These are phyloP conservation scores for Pluvialis apricaria DNA, from an alignment of 2,113 vertebrate genomes.

Conservation along the genomic window DNA sequence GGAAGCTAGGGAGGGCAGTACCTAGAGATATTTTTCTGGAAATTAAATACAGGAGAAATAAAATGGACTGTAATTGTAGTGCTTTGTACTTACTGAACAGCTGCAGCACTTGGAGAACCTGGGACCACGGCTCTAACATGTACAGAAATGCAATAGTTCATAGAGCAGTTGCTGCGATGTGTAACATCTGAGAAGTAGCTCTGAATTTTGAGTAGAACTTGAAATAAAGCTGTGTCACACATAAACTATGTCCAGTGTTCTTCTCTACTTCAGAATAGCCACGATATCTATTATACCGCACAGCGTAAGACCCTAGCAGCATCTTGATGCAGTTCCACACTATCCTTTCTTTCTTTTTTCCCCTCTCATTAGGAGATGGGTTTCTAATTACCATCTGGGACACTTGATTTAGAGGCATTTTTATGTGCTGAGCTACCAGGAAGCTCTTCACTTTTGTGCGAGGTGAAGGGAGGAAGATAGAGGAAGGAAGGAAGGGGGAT, in stretches of 20 bases:
- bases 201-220: neutral
- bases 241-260: neutral
- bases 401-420: neutral
- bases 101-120: neutral
- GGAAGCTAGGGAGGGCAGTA: neutral
- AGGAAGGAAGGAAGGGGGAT: neutral
- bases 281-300: neutral
- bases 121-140: neutral
- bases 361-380: neutral
- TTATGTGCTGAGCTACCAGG: neutral
- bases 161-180: neutral
- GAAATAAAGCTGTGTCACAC: neutral
- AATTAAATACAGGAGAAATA: neutral
- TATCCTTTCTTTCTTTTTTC: neutral
- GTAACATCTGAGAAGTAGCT: neutral
- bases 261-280: neutral
- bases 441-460: neutral
- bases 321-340: neutral
- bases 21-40: neutral
- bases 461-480: neutral
- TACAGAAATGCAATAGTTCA: neutral
- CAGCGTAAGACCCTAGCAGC: neutral
- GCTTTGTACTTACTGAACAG: neutral
- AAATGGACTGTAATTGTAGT: neutral
- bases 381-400: neutral